Percentiles rank a stretch among this genome's conserved stretches.
Evolutionary conservation across 2,113 vertebrate species (phyloP).

Genomic region (Felis chaus): DNA sequence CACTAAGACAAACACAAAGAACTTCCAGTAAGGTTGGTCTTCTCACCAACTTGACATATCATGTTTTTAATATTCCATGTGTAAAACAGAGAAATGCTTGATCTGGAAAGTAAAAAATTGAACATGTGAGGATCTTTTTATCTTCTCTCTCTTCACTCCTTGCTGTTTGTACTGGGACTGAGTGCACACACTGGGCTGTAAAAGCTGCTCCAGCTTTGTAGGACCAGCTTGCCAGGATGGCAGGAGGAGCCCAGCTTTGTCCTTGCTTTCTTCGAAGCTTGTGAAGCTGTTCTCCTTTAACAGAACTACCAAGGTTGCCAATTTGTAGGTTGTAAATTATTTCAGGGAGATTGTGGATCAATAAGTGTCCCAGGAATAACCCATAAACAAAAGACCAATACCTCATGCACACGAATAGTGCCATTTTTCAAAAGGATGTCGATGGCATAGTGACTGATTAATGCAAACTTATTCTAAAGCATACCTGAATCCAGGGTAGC

Average conservation of each 20-base stretch:
- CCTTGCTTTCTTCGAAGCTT: neutral
- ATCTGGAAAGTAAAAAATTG: neutral
- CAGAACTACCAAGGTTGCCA: neutral
- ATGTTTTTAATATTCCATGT: neutral
- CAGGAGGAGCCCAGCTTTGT: accelerated
- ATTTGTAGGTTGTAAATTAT: neutral
- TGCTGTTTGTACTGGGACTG: neutral
- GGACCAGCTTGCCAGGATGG: neutral
- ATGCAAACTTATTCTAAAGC: neutral
- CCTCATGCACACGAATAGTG: neutral
- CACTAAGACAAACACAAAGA: neutral
- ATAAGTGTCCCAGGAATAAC: neutral
- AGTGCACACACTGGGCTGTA: no score
- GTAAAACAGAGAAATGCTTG: neutral
- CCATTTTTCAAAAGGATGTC: neutral
- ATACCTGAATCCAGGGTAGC: no score
- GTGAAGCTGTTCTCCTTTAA: accelerated
- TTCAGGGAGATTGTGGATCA: neutral
- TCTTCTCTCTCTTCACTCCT: neutral
- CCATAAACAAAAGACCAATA: neutral
- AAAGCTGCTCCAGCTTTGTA: neutral
- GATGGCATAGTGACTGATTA: neutral
- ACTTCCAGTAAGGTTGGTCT: neutral
- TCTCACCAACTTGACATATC: neutral
- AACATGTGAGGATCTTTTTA: neutral